phyloP scores from a whole-genome alignment of 2,113 vertebrate species.

The Sander vitreus region DNA sequence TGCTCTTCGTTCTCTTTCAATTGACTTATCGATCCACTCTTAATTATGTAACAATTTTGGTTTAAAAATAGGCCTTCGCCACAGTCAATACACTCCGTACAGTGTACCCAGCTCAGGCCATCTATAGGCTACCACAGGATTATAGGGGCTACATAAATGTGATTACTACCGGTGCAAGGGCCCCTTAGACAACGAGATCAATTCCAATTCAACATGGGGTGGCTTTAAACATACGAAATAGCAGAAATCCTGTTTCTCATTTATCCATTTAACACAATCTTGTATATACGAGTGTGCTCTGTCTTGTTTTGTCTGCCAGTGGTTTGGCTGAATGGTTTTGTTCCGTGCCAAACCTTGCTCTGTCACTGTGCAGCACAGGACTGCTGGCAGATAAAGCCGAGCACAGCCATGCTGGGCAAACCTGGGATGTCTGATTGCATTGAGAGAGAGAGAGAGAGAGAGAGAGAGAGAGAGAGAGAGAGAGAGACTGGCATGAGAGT shows the following conservation, averaged over 20 bases:
- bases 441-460: background rate
- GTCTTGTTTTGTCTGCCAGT: slow-evolving; percentile 4
- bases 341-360: slow-evolving; percentile 38
- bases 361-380: slow-evolving; percentile 20
- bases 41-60: slow-evolving; percentile 78
- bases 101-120: slow-evolving; percentile 18
- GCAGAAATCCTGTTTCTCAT: background rate
- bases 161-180: slow-evolving; percentile 58
- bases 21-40: slow-evolving; percentile 73
- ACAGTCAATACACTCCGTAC: slow-evolving; percentile 34
- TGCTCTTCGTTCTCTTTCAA: slow-evolving; percentile 62
- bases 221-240: background rate
- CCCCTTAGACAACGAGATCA: slow-evolving; percentile 41
- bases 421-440: slow-evolving; percentile 40
- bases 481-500: background rate
- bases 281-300: background rate
- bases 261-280: background rate
- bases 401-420: slow-evolving; percentile 17
- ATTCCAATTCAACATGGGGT: background rate
- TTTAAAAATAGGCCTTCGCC: slow-evolving; percentile 61
- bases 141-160: slow-evolving; percentile 51
- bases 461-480: background rate
- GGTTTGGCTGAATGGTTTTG: slow-evolving; percentile 28
- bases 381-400: slow-evolving; percentile 26
- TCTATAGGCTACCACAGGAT: slow-evolving; percentile 40